Base-by-base conservation (phyloP, 2,113 vertebrate species). In the Bagarius yarrelli region DNA sequence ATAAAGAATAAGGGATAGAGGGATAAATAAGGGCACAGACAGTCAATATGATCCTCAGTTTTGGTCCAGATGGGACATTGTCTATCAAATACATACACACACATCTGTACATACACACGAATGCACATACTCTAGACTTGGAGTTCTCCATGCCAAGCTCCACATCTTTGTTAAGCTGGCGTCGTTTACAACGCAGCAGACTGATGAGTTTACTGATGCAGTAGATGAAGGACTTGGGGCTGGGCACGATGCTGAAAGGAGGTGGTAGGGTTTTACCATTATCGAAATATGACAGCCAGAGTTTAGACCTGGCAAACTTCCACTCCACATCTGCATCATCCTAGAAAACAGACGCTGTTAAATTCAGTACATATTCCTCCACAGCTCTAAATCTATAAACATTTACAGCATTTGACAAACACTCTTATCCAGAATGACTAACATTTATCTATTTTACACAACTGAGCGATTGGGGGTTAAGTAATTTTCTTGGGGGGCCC, bases 261-360 rank as follows among this genome's bases (percentile, higher is more conserved):
- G 95, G 95, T 53, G 95, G 95, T 59, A 96, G 91, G 0, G 95
- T 96, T 86, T 95, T 96, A 5, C 95, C 95, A 69, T 95, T 94
- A 88, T 96, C 95, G 83, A 96, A 96, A 85, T 96, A 96, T 0
- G 95, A 96, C 34, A 96, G 85, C 95, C 95, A 96, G 50, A 96
- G 94, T 81, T 96, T 96, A 15, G 95, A 95, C 40, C 95, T 93
- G 23, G 95, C 95, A 34, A 96, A 96, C 81, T 96, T 96, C 95
- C 95, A 96, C 78, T 96, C 95, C 23, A 96, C 95, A 4, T 96
- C 95, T 53, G 95, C 94, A 88, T 96, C 95, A 81, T 96, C 95
- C 95, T 96, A 85, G 50, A 79, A 76, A 82, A 32, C 9, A 69
- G 70, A 11, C 84, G 32, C 5, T 21, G 25, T 5, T 71, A 53